Conservation (phyloP, 2,797 vertebrate genomes). For the Arnoldichthys spilopterus region DNA sequence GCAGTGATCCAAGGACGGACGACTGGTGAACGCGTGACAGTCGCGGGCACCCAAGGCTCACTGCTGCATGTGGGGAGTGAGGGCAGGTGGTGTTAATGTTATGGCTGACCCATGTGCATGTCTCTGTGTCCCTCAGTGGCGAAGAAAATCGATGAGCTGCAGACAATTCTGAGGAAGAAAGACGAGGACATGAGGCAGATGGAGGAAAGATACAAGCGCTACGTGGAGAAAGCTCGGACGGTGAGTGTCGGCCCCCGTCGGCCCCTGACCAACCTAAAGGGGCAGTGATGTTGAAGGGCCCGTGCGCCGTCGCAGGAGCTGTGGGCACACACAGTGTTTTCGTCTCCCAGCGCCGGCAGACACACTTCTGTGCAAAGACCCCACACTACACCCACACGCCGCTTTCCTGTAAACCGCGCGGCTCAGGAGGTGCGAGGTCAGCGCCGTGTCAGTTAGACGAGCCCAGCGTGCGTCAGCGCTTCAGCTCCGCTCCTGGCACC, state of each 20-base stretch:
- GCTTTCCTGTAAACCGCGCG: neutral
- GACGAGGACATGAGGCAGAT: conserved; percentile 89
- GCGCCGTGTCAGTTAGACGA: neutral
- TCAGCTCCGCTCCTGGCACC: neutral
- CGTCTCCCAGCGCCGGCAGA: neutral
- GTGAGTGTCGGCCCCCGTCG: conserved; percentile 67
- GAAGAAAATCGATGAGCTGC: conserved; percentile 86
- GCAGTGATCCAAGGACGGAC: no score
- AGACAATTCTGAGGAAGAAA: conserved; percentile 85
- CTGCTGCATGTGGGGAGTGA: no score
- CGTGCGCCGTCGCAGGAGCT: no score
- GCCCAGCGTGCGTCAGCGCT: neutral
- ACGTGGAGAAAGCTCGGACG: conserved; percentile 84
- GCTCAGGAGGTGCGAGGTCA: neutral
- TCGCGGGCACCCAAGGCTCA: no score
- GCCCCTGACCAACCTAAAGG: neutral
- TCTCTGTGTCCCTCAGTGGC: conserved; percentile 71
- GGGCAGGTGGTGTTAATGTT: no score
- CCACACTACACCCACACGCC: neutral
- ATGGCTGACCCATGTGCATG: no score
- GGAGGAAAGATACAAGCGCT: conserved; percentile 89
- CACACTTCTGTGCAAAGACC: neutral
- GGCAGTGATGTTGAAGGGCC: neutral
- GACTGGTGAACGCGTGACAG: no score
- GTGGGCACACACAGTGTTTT: no score